Conservation (phyloP, 2,113 vertebrate genomes). For the Anthoscopus minutus region DNA sequence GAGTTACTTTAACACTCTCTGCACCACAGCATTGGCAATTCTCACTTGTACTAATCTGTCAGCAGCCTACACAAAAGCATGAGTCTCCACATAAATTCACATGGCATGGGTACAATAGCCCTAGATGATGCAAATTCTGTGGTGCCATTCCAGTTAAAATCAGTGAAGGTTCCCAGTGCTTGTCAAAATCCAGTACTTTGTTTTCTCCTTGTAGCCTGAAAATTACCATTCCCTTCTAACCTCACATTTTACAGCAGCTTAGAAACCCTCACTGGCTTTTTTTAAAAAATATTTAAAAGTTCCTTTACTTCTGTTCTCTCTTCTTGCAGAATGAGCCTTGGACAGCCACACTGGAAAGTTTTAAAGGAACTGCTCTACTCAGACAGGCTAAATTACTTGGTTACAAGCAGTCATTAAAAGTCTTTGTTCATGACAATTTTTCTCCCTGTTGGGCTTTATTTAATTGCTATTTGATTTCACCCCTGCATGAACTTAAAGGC, state of each 20-base stretch:
- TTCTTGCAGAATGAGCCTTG: neutral
- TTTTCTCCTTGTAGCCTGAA: neutral
- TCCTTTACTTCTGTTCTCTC: neutral
- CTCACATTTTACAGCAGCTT: neutral
- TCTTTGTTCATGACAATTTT: neutral
- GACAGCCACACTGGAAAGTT: neutral
- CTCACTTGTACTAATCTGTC: neutral
- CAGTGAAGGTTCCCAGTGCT: neutral
- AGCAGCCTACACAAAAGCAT: neutral
- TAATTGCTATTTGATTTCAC: neutral
- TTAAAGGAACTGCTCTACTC: neutral
- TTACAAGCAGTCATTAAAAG: neutral
- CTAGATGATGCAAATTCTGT: neutral
- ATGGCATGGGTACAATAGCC: neutral
- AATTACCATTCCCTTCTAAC: neutral
- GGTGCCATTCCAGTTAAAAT: neutral
- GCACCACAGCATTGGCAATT: neutral
- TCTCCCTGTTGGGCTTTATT: neutral
- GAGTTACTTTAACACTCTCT: neutral
- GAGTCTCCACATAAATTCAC: neutral
- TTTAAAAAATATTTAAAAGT: neutral
- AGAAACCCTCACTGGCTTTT: neutral
- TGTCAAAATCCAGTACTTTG: neutral
- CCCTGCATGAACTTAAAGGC: neutral
- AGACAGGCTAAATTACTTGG: neutral